Evolutionary conservation across 2,888 invertebrate species (phyloP).

Genomic region (Troides oblongomaculatus): DNA sequence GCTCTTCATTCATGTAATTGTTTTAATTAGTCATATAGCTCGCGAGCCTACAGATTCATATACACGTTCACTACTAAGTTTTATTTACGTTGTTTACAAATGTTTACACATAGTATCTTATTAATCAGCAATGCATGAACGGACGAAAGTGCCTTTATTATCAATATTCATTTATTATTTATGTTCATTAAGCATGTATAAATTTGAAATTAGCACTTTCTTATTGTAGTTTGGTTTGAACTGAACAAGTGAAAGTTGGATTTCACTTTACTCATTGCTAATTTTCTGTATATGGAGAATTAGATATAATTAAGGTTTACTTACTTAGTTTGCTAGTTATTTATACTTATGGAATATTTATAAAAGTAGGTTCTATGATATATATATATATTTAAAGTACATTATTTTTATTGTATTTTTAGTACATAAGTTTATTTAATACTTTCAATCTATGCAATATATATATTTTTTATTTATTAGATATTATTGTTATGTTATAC

Average conservation of each 20-base stretch:
- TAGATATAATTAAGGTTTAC: neutral
- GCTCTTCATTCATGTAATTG: slow-evolving; percentile 50
- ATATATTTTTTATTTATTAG: neutral
- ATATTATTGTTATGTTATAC: neutral
- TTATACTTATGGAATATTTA: no score
- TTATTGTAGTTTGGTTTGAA: slow-evolving; percentile 21
- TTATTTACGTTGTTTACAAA: slow-evolving; percentile 33
- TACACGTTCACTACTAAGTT: slow-evolving; percentile 33
- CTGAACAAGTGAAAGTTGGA: slow-evolving; percentile 44
- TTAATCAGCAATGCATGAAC: slow-evolving; percentile 33
- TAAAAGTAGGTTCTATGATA: no score
- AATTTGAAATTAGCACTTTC: no score
- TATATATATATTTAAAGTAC: no score
- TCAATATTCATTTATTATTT: neutral
- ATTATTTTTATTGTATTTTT: neutral
- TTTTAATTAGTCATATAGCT: slow-evolving; percentile 35
- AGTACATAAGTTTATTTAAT: neutral
- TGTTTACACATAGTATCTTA: slow-evolving; percentile 31
- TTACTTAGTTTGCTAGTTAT: no score
- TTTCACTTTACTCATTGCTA: slow-evolving; percentile 44
- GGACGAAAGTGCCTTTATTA: slow-evolving; percentile 25
- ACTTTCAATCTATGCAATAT: no score
- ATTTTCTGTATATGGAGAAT: slow-evolving; percentile 30
- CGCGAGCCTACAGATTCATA: slow-evolving; percentile 31
- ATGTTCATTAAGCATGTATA: no score